Conservation (phyloP, 2,797 vertebrate genomes). For the Danio tinwini region DNA sequence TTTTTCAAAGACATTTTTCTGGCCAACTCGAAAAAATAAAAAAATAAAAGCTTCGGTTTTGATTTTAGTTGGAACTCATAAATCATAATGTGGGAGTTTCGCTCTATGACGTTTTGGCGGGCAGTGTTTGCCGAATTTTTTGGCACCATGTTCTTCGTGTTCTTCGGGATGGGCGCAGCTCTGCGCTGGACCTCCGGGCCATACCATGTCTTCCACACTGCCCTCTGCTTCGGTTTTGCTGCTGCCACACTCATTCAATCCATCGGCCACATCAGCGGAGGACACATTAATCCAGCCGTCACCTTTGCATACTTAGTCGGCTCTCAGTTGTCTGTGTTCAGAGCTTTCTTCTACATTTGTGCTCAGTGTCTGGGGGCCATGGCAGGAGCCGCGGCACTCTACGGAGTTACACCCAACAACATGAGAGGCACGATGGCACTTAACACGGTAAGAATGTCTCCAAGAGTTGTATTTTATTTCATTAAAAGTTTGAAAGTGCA, state of each 20-base stretch:
- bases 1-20: not conserved
- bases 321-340: constrained; percentile 91
- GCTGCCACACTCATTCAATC: constrained; percentile 90
- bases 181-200: constrained; percentile 89
- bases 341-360: constrained; percentile 87
- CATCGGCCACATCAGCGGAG: constrained; percentile 91
- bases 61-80: constrained; percentile 50
- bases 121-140: constrained; percentile 93
- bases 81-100: constrained; percentile 91
- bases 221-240: constrained; percentile 90
- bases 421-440: constrained; percentile 90
- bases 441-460: constrained; percentile 82
- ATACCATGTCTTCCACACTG: constrained; percentile 85
- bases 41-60: constrained; percentile 39
- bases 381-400: constrained; percentile 89
- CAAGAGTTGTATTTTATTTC: not conserved
- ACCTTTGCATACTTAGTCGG: constrained; percentile 91
- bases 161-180: constrained; percentile 90
- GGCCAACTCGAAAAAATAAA: not conserved
- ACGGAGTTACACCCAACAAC: constrained; percentile 87
- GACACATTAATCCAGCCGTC: constrained; percentile 92
- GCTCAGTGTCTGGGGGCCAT: constrained; percentile 91
- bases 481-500: not conserved
- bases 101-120: constrained; percentile 94
- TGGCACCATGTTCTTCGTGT: constrained; percentile 92